These are phyloP conservation scores for Holacanthus passer DNA, from an alignment of 2,113 vertebrate species.

Conservation along the genomic window DNA sequence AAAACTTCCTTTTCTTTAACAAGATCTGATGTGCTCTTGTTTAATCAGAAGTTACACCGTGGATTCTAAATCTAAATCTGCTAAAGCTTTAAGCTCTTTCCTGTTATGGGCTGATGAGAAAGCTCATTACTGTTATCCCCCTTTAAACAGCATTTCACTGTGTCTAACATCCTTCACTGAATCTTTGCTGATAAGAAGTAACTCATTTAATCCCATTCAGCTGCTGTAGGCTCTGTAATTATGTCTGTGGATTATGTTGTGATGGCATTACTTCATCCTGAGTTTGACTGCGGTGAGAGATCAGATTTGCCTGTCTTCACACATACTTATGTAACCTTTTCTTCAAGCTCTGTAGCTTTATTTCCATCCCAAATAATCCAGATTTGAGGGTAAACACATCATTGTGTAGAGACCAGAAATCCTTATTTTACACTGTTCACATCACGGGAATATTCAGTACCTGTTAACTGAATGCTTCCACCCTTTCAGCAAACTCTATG, in stretches of 20 bases:
- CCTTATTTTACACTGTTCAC: conserved; percentile 25
- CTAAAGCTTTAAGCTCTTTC: conserved; percentile 1
- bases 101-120: not conserved
- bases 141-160: too few species aligned
- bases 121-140: too few species aligned
- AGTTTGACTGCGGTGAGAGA: not conserved
- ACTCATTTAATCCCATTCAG: not conserved
- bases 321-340: not conserved
- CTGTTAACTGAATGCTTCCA: conserved; percentile 59
- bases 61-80: not conserved
- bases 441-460: conserved; percentile 14
- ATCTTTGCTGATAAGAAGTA: conserved; percentile 1
- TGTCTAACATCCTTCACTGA: not conserved
- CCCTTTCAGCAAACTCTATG: conserved; percentile 56
- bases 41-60: not conserved
- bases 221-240: not conserved
- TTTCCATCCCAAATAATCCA: conserved; percentile 46
- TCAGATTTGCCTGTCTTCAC: not conserved
- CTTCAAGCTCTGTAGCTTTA: conserved; percentile 30
- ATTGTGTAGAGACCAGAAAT: conserved; percentile 10
- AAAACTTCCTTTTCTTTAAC: not conserved
- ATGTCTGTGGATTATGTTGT: conserved; percentile 7
- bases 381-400: conserved; percentile 30
- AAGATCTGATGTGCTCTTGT: not conserved
- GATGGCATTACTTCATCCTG: not conserved